These are phyloP conservation scores for Agelas oroides DNA, from an alignment of 37 sponge, comb jelly and placozoan genomes.

Conservation along the genomic window DNA sequence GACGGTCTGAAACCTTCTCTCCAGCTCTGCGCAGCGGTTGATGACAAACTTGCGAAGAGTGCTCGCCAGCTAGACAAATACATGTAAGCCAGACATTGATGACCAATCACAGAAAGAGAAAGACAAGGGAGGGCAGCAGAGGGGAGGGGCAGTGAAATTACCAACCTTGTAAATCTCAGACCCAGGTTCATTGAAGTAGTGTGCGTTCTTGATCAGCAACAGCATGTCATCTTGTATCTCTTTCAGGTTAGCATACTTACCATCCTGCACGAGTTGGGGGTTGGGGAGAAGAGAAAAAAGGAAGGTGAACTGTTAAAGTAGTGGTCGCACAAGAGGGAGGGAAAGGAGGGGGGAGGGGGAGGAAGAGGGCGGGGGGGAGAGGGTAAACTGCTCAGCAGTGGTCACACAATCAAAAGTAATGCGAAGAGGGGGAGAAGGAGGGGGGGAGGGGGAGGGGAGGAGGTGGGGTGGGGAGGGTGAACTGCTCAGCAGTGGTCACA, in stretches of 20 bases:
- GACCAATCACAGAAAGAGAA: not conserved
- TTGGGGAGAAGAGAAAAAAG: not conserved
- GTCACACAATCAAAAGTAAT: not conserved
- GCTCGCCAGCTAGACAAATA: slow-evolving; percentile 41
- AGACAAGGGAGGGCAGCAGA: not conserved
- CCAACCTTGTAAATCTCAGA: slow-evolving; percentile 56
- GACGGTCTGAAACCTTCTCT: slow-evolving; percentile 55
- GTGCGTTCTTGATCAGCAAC: slow-evolving; percentile 80
- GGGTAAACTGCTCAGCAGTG: too few relatives aligned
- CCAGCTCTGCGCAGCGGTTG: slow-evolving; percentile 44
- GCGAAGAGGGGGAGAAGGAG: not conserved
- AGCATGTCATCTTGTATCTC: slow-evolving; percentile 69
- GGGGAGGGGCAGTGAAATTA: too few relatives aligned
- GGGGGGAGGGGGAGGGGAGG: not conserved
- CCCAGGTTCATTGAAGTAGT: slow-evolving; percentile 69
- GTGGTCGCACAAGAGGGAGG: not conserved
- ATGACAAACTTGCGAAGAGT: slow-evolving; percentile 60
- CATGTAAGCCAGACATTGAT: not conserved
- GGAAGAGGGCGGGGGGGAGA: not conserved
- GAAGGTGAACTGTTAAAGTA: too few relatives aligned
- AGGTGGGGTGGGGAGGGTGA: not conserved
- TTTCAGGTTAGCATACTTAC: slow-evolving; percentile 42
- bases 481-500: too few relatives aligned
- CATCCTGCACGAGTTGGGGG: slow-evolving; percentile 8
- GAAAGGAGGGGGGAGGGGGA: not conserved